Evolutionary conservation across 1,140 invertebrate genomes (phyloP), one percentile per base, ranked within the genome.

Genomic region (Tetraneura akinire): DNA sequence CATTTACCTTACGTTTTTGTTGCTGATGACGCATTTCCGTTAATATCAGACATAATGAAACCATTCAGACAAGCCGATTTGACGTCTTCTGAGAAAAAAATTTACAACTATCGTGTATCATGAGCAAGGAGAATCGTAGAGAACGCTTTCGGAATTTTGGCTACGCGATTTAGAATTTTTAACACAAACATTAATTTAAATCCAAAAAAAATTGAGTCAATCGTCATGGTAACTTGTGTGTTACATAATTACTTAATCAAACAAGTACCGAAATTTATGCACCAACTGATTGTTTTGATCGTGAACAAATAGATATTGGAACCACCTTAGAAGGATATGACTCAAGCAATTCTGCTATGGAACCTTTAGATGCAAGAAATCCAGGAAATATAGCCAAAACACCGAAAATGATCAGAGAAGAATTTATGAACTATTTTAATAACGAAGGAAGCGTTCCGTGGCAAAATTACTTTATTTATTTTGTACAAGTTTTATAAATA

Each of bases 101-200:
- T n/a, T n/a, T n/a, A n/a, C n/a, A n/a, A n/a, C n/a, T n/a, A n/a
- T n/a, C n/a, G n/a, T n/a, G 82, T 64, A 83, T 84, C 16, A 83
- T 86, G 8, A 85, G n/a, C n/a, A n/a, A n/a, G n/a, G n/a, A n/a
- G n/a, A n/a, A n/a, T n/a, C n/a, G n/a, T n/a, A n/a, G n/a, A 87
- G 82, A 86, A 86, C 83, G 84, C 84, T 37, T 87, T 87, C 82
- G 86, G 85, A 1, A 86, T 87, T 78, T 21, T 82, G 55, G 14
- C 13, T 10, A n/a, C n/a, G 57, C 73, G 83, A 26, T 82, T 81
- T 64, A 49, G 62, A 13, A 82, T 82, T 47, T 81, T 80, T 47
- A 26, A 80, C 23, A 81, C 71, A 42, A 16, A 29, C 37, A 81
- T 82, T n/a, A 82, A 82, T 70, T 80, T 81, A 32, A 26, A 82